These are phyloP conservation scores for Aricia artaxerxes DNA, from an alignment of 2,888 invertebrate species.

Conservation along the genomic window DNA sequence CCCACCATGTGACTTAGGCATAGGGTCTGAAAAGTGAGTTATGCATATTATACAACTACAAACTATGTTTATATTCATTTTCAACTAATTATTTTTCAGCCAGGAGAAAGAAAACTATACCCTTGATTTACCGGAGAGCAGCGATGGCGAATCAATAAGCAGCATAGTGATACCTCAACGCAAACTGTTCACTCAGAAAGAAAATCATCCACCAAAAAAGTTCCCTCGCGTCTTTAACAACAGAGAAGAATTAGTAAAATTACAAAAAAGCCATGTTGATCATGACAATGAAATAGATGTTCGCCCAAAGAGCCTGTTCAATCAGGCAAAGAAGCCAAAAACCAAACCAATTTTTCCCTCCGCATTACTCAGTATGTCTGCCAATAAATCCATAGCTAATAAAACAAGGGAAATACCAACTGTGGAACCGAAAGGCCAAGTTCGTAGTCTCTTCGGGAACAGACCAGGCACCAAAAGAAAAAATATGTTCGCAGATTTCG, in stretches of 20 bases:
- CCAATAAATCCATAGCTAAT: slow-evolving; percentile 54
- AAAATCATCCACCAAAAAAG: slow-evolving; percentile 52
- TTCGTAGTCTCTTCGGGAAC: slow-evolving; percentile 60
- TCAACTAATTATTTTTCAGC: slow-evolving; percentile 47
- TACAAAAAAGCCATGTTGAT: slow-evolving; percentile 48
- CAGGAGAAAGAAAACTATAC: slow-evolving; percentile 59
- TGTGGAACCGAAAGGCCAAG: slow-evolving; percentile 49
- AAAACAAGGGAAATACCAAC: slow-evolving; percentile 53
- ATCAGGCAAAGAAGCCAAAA: slow-evolving; percentile 47
- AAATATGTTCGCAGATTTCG: slow-evolving; percentile 64
- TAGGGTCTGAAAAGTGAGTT: too few species aligned
- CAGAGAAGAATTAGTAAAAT: slow-evolving; percentile 55
- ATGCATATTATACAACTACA: too few species aligned
- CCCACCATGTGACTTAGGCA: too few species aligned
- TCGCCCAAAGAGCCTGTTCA: slow-evolving; percentile 57
- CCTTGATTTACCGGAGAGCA: slow-evolving; percentile 64
- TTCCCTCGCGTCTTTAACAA: slow-evolving; percentile 52
- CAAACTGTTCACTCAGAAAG: slow-evolving; percentile 62
- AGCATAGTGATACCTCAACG: slow-evolving; percentile 68
- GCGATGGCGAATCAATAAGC: slow-evolving; percentile 65
- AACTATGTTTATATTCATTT: too few species aligned
- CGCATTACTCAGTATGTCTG: slow-evolving; percentile 57
- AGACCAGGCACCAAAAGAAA: slow-evolving; percentile 56
- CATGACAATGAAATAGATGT: slow-evolving; percentile 53
- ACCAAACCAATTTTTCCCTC: slow-evolving; percentile 59